Base-by-base conservation (phyloP, 2,797 vertebrate genomes). In the Pangasius djambal region DNA sequence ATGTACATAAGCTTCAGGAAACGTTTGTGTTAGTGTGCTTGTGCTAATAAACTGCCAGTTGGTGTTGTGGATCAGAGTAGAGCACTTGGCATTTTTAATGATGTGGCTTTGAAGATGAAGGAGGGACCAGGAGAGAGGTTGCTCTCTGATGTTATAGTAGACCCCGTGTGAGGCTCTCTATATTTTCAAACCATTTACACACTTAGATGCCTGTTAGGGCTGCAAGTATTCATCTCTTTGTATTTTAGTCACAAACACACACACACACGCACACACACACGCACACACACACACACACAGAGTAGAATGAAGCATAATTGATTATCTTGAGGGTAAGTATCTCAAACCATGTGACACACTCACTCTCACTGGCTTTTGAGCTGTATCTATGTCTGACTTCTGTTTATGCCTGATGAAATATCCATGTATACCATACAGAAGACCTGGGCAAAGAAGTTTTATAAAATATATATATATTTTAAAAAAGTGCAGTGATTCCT, bases 51-150 rank as follows among this genome's bases (percentile, higher is more conserved):
- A 79, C 77, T 34, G 15, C 28, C 77, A 84, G 82, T 28, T 50
- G 92, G 89, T 83, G 90, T 61, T 63, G 22, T 61, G 69, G 90
- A 88, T 92, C 92, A 92, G 89, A 90, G 50, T 72, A 28, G 90
- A 90, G 94, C 94, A 93, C 86, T 77, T 86, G 55, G 94, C 94
- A 95, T 95, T 65, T 90, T 92, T 92, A 94, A 89, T 90, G 87
- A 91, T 94, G 75, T 61, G 78, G 50, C 63, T 75, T 82, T 88
- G 85, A 61, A 87, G 88, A 83, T 93, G 57, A 81, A 85, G 74
- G 74, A 34, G 34, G 69, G 69, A 63, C 65, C 59, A 44, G 59
- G 59, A 70, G 67, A 72, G 67, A 74, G 25, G 57, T 22, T 22
- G 52, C n/a, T 81, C n/a, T 81, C n/a, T 81, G 52, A 81, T 81